Base-by-base conservation (phyloP, 1,140 invertebrate species). In the Habropoda laboriosa region DNA sequence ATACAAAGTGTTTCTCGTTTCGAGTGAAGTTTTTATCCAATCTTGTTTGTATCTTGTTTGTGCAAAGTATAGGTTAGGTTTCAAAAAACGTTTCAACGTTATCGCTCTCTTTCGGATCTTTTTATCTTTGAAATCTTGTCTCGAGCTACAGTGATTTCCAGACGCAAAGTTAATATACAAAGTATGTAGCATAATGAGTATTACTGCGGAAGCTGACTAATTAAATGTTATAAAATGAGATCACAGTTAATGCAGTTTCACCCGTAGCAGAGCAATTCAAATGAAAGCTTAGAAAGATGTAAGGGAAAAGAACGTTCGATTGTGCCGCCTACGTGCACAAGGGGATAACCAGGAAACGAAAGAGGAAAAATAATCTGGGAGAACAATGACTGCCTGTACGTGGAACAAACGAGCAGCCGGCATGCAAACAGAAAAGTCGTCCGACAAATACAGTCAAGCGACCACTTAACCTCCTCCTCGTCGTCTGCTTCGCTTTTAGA, bases 391-490 rank as follows among this genome's bases (percentile, higher is more conserved):
- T 47, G 79, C 53, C 32, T 80, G 72, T 74, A 67, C 47, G 61
- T 70, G 68, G 57, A 79, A 77, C 68, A 79, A 76, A 82, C 74
- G 80, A 71, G 77, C 73, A 72, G 32, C 74, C 72, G 57, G 55
- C 58, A 85, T 74, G 70, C 72, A 68, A 71, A 76, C 77, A 67
- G 75, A 67, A 70, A 72, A 81, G 71, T 84, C 74, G 76, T 63
- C 68, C 51, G 78, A 79, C 58, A 76, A 75, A 60, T 74, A 77
- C 63, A 74, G 67, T 70, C 53, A 53, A 68, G 74, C 45, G 58
- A 55, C 66, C 77, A 81, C 79, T 78, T 60, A 71, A 71, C 64
- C 63, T 66, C 45, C 38, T 76, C 57, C 57, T 49, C 35, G 18
- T 30, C 40, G 51, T 27, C 45, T 45, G 73, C 35, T 35, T 68